phyloP scores from a whole-genome alignment of 2,888 invertebrate species.

The Drosophila fungiperda region DNA sequence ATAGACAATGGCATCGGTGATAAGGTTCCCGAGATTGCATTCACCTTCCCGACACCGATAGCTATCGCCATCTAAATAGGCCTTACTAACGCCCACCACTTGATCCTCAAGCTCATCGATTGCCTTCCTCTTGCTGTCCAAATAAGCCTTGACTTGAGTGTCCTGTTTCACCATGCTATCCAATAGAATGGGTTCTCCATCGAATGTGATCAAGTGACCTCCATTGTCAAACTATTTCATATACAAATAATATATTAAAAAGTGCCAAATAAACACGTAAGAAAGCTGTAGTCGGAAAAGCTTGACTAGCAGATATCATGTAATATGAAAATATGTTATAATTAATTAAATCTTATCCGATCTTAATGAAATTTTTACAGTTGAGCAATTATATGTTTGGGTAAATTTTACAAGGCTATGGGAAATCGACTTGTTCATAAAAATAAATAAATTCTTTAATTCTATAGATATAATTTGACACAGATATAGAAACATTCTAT shows the following conservation, averaged over 20 bases:
- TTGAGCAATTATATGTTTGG: too few relatives aligned
- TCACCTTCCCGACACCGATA: constrained; percentile 88
- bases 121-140: constrained; percentile 87
- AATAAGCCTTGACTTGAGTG: constrained; percentile 86
- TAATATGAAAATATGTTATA: too few relatives aligned
- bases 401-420: too few relatives aligned
- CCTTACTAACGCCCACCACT: constrained; percentile 88
- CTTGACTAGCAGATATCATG: too few relatives aligned
- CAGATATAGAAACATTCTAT: not conserved
- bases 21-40: constrained; percentile 93
- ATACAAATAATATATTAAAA: not conserved
- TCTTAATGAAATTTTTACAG: too few relatives aligned
- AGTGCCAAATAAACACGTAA: too few relatives aligned
- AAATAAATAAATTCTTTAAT: not conserved
- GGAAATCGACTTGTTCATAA: too few relatives aligned
- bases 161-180: constrained; percentile 88
- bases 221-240: constrained; percentile 87
- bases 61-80: constrained; percentile 88
- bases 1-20: constrained; percentile 90
- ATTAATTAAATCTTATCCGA: too few relatives aligned
- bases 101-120: constrained; percentile 79
- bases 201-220: constrained; percentile 88
- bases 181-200: constrained; percentile 91
- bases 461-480: not conserved
- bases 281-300: not conserved